Percentiles rank a stretch among this genome's conserved stretches.
These are phyloP conservation scores for Eustalomyia histrio DNA, from an alignment of 2,888 invertebrate genomes.

Conservation along the genomic window DNA sequence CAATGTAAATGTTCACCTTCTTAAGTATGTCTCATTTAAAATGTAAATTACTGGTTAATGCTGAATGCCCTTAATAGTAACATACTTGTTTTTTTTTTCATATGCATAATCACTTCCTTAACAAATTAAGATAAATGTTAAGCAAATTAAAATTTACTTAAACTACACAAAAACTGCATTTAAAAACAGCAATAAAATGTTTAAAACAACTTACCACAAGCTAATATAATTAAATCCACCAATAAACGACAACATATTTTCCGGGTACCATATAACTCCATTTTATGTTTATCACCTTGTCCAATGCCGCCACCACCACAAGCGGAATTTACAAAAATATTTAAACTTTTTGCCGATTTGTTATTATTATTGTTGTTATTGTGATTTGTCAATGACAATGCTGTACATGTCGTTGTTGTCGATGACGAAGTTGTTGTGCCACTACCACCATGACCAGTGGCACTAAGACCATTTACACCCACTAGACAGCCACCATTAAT, in stretches of 20 bases:
- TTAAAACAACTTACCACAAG: slow-evolving; percentile 71
- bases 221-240: slow-evolving; percentile 70
- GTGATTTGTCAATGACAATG: slow-evolving; percentile 60
- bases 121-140: background rate
- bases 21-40: too few species aligned
- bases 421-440: slow-evolving; percentile 44
- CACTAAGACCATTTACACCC: slow-evolving; percentile 54
- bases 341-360: slow-evolving; percentile 72
- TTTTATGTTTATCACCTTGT: slow-evolving; percentile 58
- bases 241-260: slow-evolving; percentile 71
- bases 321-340: slow-evolving; percentile 67
- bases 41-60: too few species aligned
- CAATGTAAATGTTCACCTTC: too few species aligned
- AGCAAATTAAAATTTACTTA: background rate
- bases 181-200: background rate
- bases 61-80: too few species aligned
- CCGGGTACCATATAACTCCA: slow-evolving; percentile 68
- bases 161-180: background rate
- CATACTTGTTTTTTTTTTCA: too few species aligned
- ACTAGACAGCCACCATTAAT: slow-evolving; percentile 64
- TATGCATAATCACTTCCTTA: background rate
- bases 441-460: slow-evolving; percentile 54
- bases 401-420: slow-evolving; percentile 58
- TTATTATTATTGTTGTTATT: slow-evolving; percentile 69
- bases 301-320: slow-evolving; percentile 24